phyloP scores from a whole-genome alignment of 37 sponge, comb jelly and placozoan genomes.

The Amphimedon queenslandica region DNA sequence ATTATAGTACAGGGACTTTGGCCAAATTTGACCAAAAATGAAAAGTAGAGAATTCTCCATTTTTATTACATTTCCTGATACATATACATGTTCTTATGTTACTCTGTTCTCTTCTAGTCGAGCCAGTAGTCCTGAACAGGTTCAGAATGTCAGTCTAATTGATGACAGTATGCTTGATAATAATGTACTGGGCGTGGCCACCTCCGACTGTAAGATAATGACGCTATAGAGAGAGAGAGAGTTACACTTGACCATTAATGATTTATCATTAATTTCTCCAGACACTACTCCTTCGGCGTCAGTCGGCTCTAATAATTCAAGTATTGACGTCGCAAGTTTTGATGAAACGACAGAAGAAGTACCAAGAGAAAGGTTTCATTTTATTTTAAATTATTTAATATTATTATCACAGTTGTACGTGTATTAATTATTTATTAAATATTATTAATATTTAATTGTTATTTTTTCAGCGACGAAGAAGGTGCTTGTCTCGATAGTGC shows the following conservation, averaged over 20 bases:
- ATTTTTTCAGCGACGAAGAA: no score
- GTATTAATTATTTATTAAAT: no score
- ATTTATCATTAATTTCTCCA: no score
- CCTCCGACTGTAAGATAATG: background rate
- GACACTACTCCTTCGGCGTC: background rate
- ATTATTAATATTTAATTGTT: no score
- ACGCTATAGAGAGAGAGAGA: background rate
- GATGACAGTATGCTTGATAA: constrained; percentile 55
- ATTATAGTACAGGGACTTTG: no score
- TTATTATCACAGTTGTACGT: no score
- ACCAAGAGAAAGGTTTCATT: background rate
- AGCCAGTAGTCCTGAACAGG: background rate
- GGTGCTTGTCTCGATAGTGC: no score
- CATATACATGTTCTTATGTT: no score
- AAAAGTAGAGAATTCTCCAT: no score
- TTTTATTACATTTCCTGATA: no score
- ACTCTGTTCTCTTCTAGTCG: background rate
- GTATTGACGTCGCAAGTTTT: background rate
- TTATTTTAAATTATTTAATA: no score
- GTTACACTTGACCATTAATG: background rate
- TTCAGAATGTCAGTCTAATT: constrained; percentile 24
- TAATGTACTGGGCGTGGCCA: background rate
- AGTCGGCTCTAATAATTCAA: background rate
- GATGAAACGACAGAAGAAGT: background rate
- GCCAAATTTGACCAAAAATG: no score